Conservation (phyloP, 2,888 invertebrate genomes). For the Polymixis lichenea region DNA sequence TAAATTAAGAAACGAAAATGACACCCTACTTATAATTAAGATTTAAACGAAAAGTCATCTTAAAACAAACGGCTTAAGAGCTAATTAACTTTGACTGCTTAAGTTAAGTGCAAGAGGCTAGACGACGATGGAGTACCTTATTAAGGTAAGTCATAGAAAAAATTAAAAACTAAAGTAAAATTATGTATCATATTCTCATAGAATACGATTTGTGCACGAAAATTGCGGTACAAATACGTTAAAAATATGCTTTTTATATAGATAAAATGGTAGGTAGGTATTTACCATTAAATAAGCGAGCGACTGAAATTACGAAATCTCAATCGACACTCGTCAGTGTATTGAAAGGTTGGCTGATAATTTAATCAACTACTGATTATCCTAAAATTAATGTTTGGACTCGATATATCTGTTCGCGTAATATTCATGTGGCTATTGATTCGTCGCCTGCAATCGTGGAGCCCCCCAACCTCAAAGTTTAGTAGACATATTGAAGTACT, state of each 20-base stretch:
- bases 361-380: conserved; percentile 11
- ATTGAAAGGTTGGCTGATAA: conserved; percentile 14
- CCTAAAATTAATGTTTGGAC: conserved; percentile 14
- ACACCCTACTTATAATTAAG: conserved; percentile 70
- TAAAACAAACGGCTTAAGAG: conserved; percentile 65
- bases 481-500: conserved; percentile 56
- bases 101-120: conserved; percentile 51
- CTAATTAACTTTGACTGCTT: conserved; percentile 68
- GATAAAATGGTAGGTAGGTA: conserved; percentile 2
- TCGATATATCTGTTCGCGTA: neutral
- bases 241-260: conserved; percentile 1
- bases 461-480: conserved; percentile 44
- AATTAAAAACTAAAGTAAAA: conserved; percentile 30
- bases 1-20: conserved; percentile 77
- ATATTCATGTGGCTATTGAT: neutral
- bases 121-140: conserved; percentile 36
- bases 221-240: conserved; percentile 21
- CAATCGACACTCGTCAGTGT: conserved; percentile 2
- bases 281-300: neutral
- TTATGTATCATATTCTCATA: conserved; percentile 31
- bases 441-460: conserved; percentile 25
- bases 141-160: conserved; percentile 30
- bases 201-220: conserved; percentile 43
- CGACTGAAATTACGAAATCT: neutral
- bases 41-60: conserved; percentile 74